A percentile compares a stretch with the other conserved stretches of the same genome.
phyloP scores from a whole-genome alignment of 2,888 invertebrate species.

The Ochropacha duplaris region DNA sequence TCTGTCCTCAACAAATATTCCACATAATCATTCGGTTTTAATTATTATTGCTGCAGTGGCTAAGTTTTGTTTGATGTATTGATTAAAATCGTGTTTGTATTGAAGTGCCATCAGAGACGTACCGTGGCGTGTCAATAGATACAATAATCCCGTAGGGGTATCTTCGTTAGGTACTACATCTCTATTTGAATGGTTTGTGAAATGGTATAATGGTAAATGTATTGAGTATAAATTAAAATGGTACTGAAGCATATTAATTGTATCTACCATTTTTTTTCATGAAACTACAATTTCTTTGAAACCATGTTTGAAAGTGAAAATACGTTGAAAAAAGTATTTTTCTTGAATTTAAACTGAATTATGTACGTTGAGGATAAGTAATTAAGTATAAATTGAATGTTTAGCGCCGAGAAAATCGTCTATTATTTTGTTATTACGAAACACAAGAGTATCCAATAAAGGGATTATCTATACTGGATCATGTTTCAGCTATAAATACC shows the following conservation, averaged over 20 bases:
- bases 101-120: conserved; percentile 60
- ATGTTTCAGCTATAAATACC: conserved; percentile 54
- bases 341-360: too few relatives aligned
- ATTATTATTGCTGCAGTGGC: conserved; percentile 79
- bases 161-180: background rate
- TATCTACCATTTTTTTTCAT: too few relatives aligned
- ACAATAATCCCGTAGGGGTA: conserved; percentile 47
- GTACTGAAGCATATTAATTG: too few relatives aligned
- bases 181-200: background rate
- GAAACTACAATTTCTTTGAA: too few relatives aligned
- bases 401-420: background rate
- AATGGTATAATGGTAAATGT: background rate
- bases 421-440: conserved; percentile 10
- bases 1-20: conserved; percentile 80
- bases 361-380: background rate
- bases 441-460: conserved; percentile 30
- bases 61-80: conserved; percentile 82
- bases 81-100: conserved; percentile 79
- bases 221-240: background rate
- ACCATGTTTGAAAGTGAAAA: too few relatives aligned
- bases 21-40: conserved; percentile 81
- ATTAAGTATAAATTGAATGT: background rate
- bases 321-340: too few relatives aligned
- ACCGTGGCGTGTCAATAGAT: conserved; percentile 57
- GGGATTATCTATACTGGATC: conserved; percentile 42